These are phyloP conservation scores for Acrobeloides nanus DNA, from an alignment of 2,888 invertebrate species.

Conservation along the genomic window DNA sequence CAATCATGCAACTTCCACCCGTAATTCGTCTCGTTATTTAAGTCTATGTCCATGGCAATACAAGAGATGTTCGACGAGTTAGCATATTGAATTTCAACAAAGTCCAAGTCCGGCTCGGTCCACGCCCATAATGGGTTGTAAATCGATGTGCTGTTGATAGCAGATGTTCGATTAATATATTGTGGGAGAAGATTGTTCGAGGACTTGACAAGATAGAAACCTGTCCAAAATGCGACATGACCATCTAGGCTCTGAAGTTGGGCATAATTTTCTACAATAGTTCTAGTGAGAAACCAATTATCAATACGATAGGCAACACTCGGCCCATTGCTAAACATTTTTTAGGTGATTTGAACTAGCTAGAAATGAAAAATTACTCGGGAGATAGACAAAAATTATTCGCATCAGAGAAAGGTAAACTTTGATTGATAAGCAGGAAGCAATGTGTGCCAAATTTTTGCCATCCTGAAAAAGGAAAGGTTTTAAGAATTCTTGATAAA, in stretches of 20 bases:
- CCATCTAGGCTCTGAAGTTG: background rate
- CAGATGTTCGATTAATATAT: background rate
- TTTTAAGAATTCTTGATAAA: too few relatives aligned
- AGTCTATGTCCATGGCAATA: constrained; percentile 10
- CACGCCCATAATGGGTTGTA: constrained; percentile 9
- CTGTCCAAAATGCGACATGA: constrained; percentile 2
- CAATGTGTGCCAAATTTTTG: too few relatives aligned
- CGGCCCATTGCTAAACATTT: too few relatives aligned
- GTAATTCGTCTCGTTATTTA: constrained; percentile 12
- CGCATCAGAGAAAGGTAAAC: too few relatives aligned
- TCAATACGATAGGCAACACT: constrained; percentile 9
- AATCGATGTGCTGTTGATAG: background rate
- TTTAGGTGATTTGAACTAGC: too few relatives aligned
- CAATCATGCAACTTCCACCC: constrained; percentile 38
- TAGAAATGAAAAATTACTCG: too few relatives aligned
- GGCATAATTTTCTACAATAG: background rate
- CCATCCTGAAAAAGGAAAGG: too few relatives aligned
- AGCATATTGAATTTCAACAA: too few relatives aligned
- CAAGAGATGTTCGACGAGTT: constrained; percentile 7
- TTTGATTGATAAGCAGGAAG: too few relatives aligned
- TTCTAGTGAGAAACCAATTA: constrained; percentile 16
- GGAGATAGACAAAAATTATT: too few relatives aligned
- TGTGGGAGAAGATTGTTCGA: background rate
- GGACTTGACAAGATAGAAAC: background rate
- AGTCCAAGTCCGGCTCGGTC: constrained; percentile 10